Base-by-base conservation (phyloP, 2,888 invertebrate species). In the Caenorhabditis sp. region DNA sequence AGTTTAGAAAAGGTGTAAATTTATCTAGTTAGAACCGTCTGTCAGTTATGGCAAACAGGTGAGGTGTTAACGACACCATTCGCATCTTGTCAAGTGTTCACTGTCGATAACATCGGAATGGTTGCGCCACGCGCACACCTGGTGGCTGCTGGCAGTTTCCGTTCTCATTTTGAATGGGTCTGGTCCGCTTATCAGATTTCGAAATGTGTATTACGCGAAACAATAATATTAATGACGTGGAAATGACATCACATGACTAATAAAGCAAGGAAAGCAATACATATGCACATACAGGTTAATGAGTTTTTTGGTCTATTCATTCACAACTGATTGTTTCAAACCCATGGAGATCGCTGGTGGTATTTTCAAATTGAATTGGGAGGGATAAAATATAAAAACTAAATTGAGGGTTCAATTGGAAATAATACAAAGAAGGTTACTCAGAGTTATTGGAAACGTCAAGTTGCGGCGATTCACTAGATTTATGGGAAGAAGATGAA, bases 191-290 rank as follows among this genome's bases (percentile, higher is more conserved):
- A 76, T 76, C 76, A 76, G 76, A 76, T 76, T 76, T 76, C 67
- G 74, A 65, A 72, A 58, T 72, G 56, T 65, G 40, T 67, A 65
- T 74, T 67, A 60, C 65, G 60, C 35, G 20, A 65, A 11, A 67
- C 61, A 76, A 67, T 76, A 74, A 58, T 65, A 74, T 74, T 67
- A 76, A 76, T 76, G 67, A 76, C 67, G 76, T 53, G 67, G 76
- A 67, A 71, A 79, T 67, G 65, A 71, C 67, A 79, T 71, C 55
- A 69, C 68, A 68, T 61, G 32, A 60, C 76, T 68, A 70, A 51
- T 22, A 26, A 69, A 62, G 77, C 74, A 53, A 67, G 50, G 65
- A 67, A 72, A 53, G 56, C 40, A 56, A 62, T 28, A 28, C 62
- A 62, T 62, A 67, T 18, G 18, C n/a, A 40, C 20, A 61, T 22